A percentile compares a stretch with the other conserved stretches of the same genome.
These are phyloP conservation scores for Venturia canescens DNA, from an alignment of 1,140 invertebrate genomes.

Conservation along the genomic window DNA sequence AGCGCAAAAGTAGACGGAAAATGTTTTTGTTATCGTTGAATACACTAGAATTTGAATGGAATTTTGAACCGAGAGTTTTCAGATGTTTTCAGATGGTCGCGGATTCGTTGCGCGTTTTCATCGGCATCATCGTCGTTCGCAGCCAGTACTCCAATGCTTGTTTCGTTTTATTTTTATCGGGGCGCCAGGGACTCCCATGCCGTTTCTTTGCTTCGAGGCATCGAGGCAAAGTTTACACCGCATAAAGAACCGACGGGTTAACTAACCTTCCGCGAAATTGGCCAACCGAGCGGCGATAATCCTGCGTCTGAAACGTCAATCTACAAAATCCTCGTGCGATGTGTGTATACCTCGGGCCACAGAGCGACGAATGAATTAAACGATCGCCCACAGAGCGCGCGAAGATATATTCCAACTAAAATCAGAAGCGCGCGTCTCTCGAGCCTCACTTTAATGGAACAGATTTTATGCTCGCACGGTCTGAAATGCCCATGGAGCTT, in stretches of 20 bases:
- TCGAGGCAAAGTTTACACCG: slow-evolving; percentile 37
- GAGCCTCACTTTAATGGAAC: neutral
- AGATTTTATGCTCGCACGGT: too few relatives aligned
- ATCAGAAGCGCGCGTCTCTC: neutral
- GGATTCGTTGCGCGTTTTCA: neutral
- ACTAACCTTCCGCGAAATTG: slow-evolving; percentile 45
- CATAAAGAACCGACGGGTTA: slow-evolving; percentile 30
- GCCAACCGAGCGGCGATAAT: slow-evolving; percentile 44
- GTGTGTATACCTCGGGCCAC: neutral
- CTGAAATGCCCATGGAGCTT: too few relatives aligned
- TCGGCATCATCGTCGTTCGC: neutral
- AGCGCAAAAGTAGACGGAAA: neutral
- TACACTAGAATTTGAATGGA: neutral
- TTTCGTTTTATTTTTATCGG: slow-evolving; percentile 15
- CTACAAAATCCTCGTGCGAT: slow-evolving; percentile 22
- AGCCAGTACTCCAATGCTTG: neutral
- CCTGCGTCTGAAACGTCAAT: slow-evolving; percentile 43
- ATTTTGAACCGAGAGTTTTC: too few relatives aligned
- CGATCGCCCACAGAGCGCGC: slow-evolving; percentile 18
- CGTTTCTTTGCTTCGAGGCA: slow-evolving; percentile 29
- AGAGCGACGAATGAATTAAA: slow-evolving; percentile 40
- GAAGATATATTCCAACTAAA: neutral
- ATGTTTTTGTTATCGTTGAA: neutral
- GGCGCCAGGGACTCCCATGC: slow-evolving; percentile 32
- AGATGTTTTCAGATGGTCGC: too few relatives aligned